Evolutionary conservation across 2,888 invertebrate genomes (phyloP).

Genomic region (Pheosia gnoma): DNA sequence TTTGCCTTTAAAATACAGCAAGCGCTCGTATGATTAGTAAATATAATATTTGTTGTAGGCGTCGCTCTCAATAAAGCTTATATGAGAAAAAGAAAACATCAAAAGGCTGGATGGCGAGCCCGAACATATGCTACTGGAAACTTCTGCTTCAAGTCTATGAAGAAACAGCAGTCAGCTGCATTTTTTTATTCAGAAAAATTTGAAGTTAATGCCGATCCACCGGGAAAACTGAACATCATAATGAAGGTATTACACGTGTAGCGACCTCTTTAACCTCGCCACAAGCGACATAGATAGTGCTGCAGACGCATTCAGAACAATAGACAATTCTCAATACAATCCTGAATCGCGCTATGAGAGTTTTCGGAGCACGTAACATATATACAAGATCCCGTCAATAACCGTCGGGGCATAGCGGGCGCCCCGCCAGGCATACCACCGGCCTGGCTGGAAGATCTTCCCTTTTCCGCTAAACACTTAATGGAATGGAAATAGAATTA

Average conservation of each 20-base stretch:
- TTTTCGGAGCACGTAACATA: too few species aligned
- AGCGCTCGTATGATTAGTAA: background rate
- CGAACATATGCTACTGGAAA: conserved; percentile 60
- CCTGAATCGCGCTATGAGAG: too few species aligned
- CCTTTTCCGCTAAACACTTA: background rate
- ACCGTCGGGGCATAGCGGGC: too few species aligned
- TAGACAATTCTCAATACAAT: too few species aligned
- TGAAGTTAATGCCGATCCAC: conserved; percentile 56
- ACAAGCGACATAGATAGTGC: too few species aligned
- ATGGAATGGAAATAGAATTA: background rate
- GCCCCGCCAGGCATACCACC: too few species aligned
- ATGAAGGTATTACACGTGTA: conserved; percentile 38
- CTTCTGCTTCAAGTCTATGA: conserved; percentile 54
- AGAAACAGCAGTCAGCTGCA: conserved; percentile 34
- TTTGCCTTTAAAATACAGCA: too few species aligned
- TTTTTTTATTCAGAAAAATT: conserved; percentile 70
- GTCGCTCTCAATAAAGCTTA: conserved; percentile 52
- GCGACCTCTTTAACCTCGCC: background rate
- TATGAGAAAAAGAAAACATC: conserved; percentile 46
- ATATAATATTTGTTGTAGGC: conserved; percentile 39
- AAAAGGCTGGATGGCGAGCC: conserved; percentile 60
- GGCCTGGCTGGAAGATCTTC: too few species aligned
- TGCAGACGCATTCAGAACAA: too few species aligned
- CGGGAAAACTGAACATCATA: conserved; percentile 44
- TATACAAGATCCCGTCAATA: too few species aligned